Base-by-base conservation (phyloP, 2,113 vertebrate species). In the Speoplatyrhinus poulsoni region DNA sequence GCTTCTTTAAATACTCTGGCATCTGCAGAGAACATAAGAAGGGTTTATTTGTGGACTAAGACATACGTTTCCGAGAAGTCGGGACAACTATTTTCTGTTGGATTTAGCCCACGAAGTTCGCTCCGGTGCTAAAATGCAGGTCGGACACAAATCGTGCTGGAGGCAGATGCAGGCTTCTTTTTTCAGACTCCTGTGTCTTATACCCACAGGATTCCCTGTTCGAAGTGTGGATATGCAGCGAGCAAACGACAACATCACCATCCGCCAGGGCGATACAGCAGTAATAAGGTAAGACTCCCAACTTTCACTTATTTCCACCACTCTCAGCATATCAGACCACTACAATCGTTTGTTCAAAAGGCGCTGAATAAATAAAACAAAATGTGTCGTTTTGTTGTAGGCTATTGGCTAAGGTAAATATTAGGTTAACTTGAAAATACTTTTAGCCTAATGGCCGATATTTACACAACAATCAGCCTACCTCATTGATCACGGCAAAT, bases 161-260 rank as follows among this genome's bases (percentile, higher is more conserved):
- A 95, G 93, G 90, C 96, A 96, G 88, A 91, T 98, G 93, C 96
- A 96, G 70, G 95, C 95, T 85, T 93, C 96, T 83, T 93, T 98
- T 92, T 95, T 98, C 93, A 96, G 97, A 95, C 91, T 98, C 91
- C 94, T 98, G 77, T 99, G 96, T 94, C 96, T 99, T 95, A 94
- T 99, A 84, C 97, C 96, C 87, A 96, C 96, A 98, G 97, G 97
- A 91, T 95, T 98, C 92, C 96, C 97, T 36, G 97, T 98, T 90
- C 96, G 95, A 90, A 98, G 96, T 91, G 96, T 97, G 95, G 96
- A 98, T 94, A 96, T 96, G 94, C 96, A 95, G 93, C 95, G 96
- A 85, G 94, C 96, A 84, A 98, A 96, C 63, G 97, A 99, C 94
- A 99, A 98, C 96, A 98, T 99, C 93, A 99, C 97, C 87, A 96